Conservation (phyloP, 2,888 invertebrate genomes). For the Hirtodrosophila duncani region DNA sequence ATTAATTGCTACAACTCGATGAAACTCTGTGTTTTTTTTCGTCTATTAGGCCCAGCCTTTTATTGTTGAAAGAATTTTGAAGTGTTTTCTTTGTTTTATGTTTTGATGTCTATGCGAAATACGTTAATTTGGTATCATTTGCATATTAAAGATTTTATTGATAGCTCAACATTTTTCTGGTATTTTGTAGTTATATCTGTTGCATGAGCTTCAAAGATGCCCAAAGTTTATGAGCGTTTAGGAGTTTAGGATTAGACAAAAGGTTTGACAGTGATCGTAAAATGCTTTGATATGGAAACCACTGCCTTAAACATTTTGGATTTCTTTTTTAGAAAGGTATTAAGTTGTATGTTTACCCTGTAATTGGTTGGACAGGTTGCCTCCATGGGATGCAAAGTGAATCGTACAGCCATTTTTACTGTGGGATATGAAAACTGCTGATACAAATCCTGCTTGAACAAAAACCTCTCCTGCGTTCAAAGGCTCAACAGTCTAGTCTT, state of each 20-base stretch:
- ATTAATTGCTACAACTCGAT: conserved; percentile 47
- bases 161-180: conserved; percentile 58
- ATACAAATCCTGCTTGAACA: no score
- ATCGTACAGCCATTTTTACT: no score
- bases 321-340: no score
- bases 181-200: conserved; percentile 38
- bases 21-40: background rate
- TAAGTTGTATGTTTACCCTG: no score
- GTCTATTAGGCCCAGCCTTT: conserved; percentile 2
- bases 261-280: conserved; percentile 47
- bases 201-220: conserved; percentile 22
- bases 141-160: conserved; percentile 53
- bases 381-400: no score
- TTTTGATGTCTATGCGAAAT: conserved; percentile 24
- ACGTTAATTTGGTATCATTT: conserved; percentile 43
- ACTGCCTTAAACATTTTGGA: no score
- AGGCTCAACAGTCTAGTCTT: no score
- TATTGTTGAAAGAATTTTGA: conserved; percentile 29
- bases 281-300: conserved; percentile 33
- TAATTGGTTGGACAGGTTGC: no score
- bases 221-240: conserved; percentile 46
- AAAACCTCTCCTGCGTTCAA: no score
- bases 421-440: no score
- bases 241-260: conserved; percentile 1
- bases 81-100: conserved; percentile 31